These are phyloP conservation scores for Phortica variegata DNA, from an alignment of 1,140 invertebrate species.

Conservation along the genomic window DNA sequence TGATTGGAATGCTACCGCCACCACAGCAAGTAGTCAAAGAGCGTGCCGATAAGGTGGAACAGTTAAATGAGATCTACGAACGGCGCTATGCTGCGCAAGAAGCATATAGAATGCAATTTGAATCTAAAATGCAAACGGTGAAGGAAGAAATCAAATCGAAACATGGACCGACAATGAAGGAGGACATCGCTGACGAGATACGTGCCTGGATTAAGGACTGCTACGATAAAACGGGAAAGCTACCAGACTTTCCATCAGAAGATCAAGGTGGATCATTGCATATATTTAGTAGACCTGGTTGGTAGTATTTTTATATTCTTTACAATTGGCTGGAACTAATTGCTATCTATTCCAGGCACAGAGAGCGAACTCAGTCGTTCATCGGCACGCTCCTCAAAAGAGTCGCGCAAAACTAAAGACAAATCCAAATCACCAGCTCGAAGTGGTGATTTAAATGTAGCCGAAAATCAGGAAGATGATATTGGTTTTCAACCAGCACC, in stretches of 20 bases:
- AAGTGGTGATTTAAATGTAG: slow-evolving; percentile 59
- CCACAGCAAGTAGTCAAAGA: slow-evolving; percentile 44
- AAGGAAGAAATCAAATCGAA: slow-evolving; percentile 66
- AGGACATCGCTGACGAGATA: slow-evolving; percentile 82
- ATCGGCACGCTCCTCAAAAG: slow-evolving; percentile 73
- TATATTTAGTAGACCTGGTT: slow-evolving; percentile 77
- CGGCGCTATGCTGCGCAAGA: slow-evolving; percentile 64
- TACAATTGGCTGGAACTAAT: too few species aligned
- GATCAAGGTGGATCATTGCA: slow-evolving; percentile 83
- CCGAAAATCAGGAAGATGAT: slow-evolving; percentile 63
- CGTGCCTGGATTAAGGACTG: slow-evolving; percentile 81
- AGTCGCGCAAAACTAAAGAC: slow-evolving; percentile 73
- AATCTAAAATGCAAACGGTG: slow-evolving; percentile 61
- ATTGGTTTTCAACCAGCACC: slow-evolving; percentile 60
- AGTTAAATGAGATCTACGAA: slow-evolving; percentile 59
- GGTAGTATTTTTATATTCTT: slow-evolving; percentile 60
- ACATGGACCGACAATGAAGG: slow-evolving; percentile 69
- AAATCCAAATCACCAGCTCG: slow-evolving; percentile 62
- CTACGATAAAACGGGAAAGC: slow-evolving; percentile 78
- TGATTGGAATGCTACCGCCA: slow-evolving; percentile 75
- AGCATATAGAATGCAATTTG: slow-evolving; percentile 64
- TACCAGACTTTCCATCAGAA: slow-evolving; percentile 87
- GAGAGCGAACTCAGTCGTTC: slow-evolving; percentile 77
- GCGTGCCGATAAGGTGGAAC: slow-evolving; percentile 39
- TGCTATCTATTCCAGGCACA: too few species aligned